phyloP scores from a whole-genome alignment of 1,140 invertebrate species.

The Apocrypta bakeri region DNA sequence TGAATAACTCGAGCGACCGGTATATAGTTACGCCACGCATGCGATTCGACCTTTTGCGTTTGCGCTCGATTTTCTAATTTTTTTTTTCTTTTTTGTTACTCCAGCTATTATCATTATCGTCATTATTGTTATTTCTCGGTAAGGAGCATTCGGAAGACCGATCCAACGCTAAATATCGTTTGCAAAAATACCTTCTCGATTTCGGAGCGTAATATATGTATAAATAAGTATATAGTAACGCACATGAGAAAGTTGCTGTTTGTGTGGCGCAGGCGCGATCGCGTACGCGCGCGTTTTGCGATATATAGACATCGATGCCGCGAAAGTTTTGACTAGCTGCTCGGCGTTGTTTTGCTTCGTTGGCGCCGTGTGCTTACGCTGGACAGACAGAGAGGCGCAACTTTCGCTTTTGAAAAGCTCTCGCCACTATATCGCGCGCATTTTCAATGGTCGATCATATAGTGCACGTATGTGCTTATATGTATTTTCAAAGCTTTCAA shows the following conservation, averaged over 20 bases:
- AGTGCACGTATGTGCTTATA: too few relatives aligned
- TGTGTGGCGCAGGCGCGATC: slow-evolving; percentile 56
- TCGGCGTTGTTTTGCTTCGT: slow-evolving; percentile 45
- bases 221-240: too few relatives aligned
- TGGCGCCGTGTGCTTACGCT: slow-evolving; percentile 34
- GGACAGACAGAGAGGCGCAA: neutral
- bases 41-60: slow-evolving; percentile 24
- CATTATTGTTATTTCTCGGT: too few relatives aligned
- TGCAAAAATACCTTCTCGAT: neutral
- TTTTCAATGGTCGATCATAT: too few relatives aligned
- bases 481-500: slow-evolving; percentile 17
- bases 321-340: slow-evolving; percentile 48
- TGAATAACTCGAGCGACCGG: slow-evolving; percentile 22
- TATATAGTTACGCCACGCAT: slow-evolving; percentile 41
- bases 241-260: slow-evolving; percentile 53
- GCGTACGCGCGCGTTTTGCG: too few relatives aligned
- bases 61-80: neutral
- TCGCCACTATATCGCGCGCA: neutral
- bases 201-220: too few relatives aligned
- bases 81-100: neutral
- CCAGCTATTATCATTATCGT: neutral
- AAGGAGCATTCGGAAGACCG: too few relatives aligned
- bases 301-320: slow-evolving; percentile 49
- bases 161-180: too few relatives aligned
- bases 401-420: neutral